These are phyloP conservation scores for Bovichtus diacanthus DNA, from an alignment of 2,797 vertebrate species.

Conservation along the genomic window DNA sequence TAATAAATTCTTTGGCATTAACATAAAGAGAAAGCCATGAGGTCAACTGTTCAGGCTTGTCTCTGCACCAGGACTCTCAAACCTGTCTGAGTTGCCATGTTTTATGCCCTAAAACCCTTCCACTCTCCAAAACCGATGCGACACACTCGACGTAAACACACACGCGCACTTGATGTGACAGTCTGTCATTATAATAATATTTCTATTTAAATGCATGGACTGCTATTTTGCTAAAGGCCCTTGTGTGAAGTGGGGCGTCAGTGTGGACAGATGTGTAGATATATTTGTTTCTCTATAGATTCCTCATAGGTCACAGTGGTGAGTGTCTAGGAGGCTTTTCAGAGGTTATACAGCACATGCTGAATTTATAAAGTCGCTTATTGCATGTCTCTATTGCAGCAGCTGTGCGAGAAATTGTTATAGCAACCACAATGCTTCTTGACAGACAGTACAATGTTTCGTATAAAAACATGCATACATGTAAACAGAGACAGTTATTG, in stretches of 20 bases:
- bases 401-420: conserved; percentile 22
- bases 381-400: conserved; percentile 25
- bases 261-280: conserved; percentile 65
- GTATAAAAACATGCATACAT: conserved; percentile 10
- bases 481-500: conserved; percentile 4
- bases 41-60: conserved; percentile 77
- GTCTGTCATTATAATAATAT: conserved; percentile 94
- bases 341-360: conserved; percentile 47
- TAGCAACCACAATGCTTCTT: conserved; percentile 7
- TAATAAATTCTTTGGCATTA: conserved; percentile 74
- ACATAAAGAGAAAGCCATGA: conserved; percentile 64
- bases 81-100: conserved; percentile 78
- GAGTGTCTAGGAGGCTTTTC: conserved; percentile 26
- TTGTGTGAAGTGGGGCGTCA: conserved; percentile 69
- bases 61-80: conserved; percentile 70
- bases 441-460: background rate
- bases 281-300: conserved; percentile 22
- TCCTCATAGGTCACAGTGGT: conserved; percentile 52
- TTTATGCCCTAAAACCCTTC: conserved; percentile 48
- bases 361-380: conserved; percentile 34
- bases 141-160: conserved; percentile 39
- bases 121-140: conserved; percentile 37
- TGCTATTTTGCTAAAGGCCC: conserved; percentile 90
- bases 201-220: conserved; percentile 98
- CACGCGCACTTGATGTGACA: conserved; percentile 26